A percentile compares a stretch with the other conserved stretches of the same genome.
Evolutionary conservation across 2,888 invertebrate species (phyloP).

Genomic region (Cordylochernes scorpioides): DNA sequence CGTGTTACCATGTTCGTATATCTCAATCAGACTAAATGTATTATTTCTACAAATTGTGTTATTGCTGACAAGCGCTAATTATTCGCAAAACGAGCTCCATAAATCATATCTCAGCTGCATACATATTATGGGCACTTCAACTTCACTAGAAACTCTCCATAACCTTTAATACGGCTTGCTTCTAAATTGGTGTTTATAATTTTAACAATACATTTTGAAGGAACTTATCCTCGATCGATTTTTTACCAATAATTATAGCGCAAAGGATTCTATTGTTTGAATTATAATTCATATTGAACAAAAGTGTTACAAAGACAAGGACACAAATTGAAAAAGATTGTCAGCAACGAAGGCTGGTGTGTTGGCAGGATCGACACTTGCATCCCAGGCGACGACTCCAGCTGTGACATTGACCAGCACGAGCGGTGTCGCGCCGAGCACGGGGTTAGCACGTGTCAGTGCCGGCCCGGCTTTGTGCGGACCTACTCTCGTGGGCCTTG

Average conservation of each 20-base stretch:
- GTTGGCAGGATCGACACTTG: constrained; percentile 53
- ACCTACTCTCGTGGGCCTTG: constrained; percentile 47
- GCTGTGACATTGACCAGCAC: constrained; percentile 59
- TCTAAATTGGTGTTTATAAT: not conserved
- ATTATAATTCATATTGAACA: constrained; percentile 63
- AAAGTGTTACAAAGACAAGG: constrained; percentile 55
- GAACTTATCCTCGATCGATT: constrained; percentile 37
- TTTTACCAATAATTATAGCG: constrained; percentile 51
- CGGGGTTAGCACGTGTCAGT: constrained; percentile 64
- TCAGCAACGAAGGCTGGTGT: constrained; percentile 38
- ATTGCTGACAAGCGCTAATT: no score
- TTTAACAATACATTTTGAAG: constrained; percentile 28
- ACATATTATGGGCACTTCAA: no score
- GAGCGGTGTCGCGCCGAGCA: constrained; percentile 60
- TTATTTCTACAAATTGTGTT: no score
- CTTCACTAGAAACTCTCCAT: no score
- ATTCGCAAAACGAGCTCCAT: no score
- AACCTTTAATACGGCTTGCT: no score
- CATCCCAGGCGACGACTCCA: constrained; percentile 70
- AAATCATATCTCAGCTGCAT: no score
- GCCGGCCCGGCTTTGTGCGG: constrained; percentile 40
- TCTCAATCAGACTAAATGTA: no score
- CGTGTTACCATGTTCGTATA: no score
- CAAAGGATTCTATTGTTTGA: constrained; percentile 54
- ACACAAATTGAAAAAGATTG: constrained; percentile 48